Conservation (phyloP, 1,140 invertebrate genomes). For the Phymorhynchus buccinoides region DNA sequence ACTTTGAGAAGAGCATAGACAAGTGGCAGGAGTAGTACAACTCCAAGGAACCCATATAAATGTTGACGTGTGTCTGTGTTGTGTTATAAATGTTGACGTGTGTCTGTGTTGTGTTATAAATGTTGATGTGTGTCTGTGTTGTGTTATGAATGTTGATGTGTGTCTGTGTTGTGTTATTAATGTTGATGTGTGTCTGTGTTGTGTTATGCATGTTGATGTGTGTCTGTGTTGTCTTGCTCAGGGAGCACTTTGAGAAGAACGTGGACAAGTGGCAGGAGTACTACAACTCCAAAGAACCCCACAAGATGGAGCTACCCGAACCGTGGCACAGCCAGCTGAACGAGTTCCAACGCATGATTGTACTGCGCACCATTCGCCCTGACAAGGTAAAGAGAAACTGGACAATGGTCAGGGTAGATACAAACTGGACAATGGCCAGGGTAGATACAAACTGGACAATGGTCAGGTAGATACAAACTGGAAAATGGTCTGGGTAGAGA, state of each 20-base stretch:
- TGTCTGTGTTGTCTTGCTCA: constrained; percentile 42
- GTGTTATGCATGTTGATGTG: background rate
- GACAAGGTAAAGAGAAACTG: constrained; percentile 76
- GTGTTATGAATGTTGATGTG: too few relatives aligned
- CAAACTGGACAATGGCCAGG: too few relatives aligned
- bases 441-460: too few relatives aligned
- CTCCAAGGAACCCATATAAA: constrained; percentile 69
- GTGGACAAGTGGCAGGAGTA: constrained; percentile 67
- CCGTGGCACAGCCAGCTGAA: constrained; percentile 70
- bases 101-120: too few relatives aligned
- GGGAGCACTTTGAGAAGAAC: constrained; percentile 69
- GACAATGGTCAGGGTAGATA: too few relatives aligned
- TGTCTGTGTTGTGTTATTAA: too few relatives aligned
- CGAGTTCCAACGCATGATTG: constrained; percentile 73
- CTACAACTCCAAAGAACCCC: constrained; percentile 72
- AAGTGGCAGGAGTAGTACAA: constrained; percentile 72
- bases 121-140: too few relatives aligned
- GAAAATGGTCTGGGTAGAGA: too few relatives aligned
- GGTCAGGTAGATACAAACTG: too few relatives aligned
- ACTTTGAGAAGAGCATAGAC: constrained; percentile 65
- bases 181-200: constrained; percentile 2
- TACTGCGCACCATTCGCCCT: constrained; percentile 70
- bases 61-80: too few relatives aligned
- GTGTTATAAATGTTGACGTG: too few relatives aligned
- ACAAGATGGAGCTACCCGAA: constrained; percentile 69